Conservation (phyloP, 1,140 invertebrate genomes). For the Chionoecetes opilio region DNA sequence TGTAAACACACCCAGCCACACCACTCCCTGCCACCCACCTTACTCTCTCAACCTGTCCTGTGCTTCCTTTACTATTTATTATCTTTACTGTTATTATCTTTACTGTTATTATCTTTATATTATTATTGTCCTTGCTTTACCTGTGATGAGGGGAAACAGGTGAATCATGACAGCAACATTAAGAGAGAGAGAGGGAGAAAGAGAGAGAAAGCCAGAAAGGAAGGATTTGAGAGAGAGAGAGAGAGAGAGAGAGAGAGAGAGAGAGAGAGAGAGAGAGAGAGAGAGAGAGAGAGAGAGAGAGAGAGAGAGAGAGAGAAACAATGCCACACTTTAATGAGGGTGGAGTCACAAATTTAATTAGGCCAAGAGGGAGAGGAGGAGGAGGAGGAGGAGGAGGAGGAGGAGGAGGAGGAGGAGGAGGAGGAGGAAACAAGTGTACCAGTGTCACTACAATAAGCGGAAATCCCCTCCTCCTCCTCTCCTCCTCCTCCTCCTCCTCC, state of each 20-base stretch:
- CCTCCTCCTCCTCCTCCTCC: too few species aligned
- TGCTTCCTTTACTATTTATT: too few species aligned
- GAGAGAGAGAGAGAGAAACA: neutral
- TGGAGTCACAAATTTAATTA: conserved; percentile 3
- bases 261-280: neutral
- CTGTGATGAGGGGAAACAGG: too few species aligned
- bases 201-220: neutral
- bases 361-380: neutral
- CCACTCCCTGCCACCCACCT: too few species aligned
- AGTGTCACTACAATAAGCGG: too few species aligned
- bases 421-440: neutral
- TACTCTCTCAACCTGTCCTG: too few species aligned
- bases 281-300: conserved; percentile 8
- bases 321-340: neutral
- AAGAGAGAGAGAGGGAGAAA: neutral
- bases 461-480: too few species aligned
- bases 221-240: neutral
- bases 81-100: too few species aligned
- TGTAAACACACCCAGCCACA: too few species aligned
- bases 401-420: neutral
- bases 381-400: neutral
- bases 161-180: too few species aligned
- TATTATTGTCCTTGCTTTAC: too few species aligned
- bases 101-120: too few species aligned
- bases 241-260: neutral